Evolutionary conservation across 2,888 invertebrate genomes (phyloP).

Genomic region (Nematopogon swammerdamellus): DNA sequence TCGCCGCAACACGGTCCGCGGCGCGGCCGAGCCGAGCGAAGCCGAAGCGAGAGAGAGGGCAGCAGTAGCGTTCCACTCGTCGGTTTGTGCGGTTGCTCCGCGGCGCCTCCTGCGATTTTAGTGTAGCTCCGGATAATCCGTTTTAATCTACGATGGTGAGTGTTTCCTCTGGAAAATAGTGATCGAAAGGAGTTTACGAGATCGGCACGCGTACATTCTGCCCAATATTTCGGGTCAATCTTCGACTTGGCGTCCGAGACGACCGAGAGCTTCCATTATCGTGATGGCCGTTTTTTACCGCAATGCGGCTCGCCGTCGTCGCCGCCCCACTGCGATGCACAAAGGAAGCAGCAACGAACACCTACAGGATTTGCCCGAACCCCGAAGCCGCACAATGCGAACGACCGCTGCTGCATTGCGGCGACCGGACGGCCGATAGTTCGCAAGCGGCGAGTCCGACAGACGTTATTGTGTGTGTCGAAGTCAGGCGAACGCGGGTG

Average conservation of each 20-base stretch:
- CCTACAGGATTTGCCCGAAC: neutral
- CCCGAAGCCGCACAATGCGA: constrained; percentile 16
- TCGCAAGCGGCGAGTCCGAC: neutral
- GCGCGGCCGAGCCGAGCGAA: constrained; percentile 37
- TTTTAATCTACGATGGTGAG: constrained; percentile 59
- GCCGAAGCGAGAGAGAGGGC: constrained; percentile 50
- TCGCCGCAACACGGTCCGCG: constrained; percentile 19
- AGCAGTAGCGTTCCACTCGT: constrained; percentile 58
- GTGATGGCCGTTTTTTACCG: constrained; percentile 56
- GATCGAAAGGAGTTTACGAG: constrained; percentile 35
- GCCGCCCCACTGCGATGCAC: constrained; percentile 8
- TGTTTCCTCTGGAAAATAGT: constrained; percentile 44
- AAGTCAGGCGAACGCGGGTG: neutral
- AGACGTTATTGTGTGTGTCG: neutral
- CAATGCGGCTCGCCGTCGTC: constrained; percentile 44
- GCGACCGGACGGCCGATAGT: neutral
- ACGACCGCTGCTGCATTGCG: constrained; percentile 11
- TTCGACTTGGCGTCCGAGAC: constrained; percentile 49
- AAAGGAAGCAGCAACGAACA: neutral
- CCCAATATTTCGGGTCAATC: constrained; percentile 44
- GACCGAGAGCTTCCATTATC: constrained; percentile 56
- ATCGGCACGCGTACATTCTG: constrained; percentile 22
- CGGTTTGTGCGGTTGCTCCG: constrained; percentile 54
- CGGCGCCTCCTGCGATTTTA: constrained; percentile 58
- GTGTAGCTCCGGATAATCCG: constrained; percentile 59